Evolutionary conservation across 2,888 invertebrate genomes (phyloP), one percentile per base, ranked within the genome.

Genomic region (Amitus sp.): DNA sequence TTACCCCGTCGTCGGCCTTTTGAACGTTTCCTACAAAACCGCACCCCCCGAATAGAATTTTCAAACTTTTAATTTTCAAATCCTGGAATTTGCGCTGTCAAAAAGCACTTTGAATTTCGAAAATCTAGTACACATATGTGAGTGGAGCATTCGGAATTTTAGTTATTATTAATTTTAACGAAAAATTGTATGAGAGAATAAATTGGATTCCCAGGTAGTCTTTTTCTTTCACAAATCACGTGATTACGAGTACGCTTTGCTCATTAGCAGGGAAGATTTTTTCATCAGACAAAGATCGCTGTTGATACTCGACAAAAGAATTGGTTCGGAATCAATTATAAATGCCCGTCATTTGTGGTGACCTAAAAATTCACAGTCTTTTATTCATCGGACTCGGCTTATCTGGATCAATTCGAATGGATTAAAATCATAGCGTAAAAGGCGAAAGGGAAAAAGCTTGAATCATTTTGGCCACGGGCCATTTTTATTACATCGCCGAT

Each of bases 381-480:
- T 30, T 27, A 30, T 30, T 30, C 30, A 2, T 9, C 10, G 30
- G n/a, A n/a, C n/a, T 30, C n/a, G n/a, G 30, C 30, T 30, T 30
- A 30, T 30, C 30, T 30, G 30, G 30, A n/a, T 30, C 30, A 23
- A 23, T 23, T 7, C 7, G 7, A 23, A 23, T 23, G 23, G 23
- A 23, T 23, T 23, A 23, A 23, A 23, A 23, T 23, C 4, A 23
- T 23, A 37, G 50, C 55, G 42, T 54, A 61, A 55, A 47, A 42
- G 55, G 60, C 39, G 43, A 45, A 7, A 23, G 23, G 23, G 7
- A 23, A 23, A 23, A 23, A 5, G 23, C 7, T 34, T 52, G 60
- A 57, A 60, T 60, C 54, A 60, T 51, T 64, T 64, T 64, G 64
- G 64, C 64, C 30, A 46, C 18, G 9, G 39, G 60, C 64, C 64